Evolutionary conservation across 2,797 vertebrate genomes (phyloP), one percentile per base, ranked within the genome.

Genomic region (Anolis apletophallus): DNA sequence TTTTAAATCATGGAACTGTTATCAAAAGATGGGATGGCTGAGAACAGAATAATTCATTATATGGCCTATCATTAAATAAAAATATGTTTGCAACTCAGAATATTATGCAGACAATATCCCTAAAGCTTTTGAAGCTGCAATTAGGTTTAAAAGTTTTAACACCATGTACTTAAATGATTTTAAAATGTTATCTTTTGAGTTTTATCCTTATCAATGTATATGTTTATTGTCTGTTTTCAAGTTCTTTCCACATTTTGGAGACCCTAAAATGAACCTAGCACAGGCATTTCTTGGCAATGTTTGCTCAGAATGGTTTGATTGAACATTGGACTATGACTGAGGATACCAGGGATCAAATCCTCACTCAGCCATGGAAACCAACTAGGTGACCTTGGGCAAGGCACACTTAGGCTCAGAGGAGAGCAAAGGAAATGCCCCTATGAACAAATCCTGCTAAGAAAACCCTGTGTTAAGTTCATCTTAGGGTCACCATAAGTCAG

Each of bases 1-100:
- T 77, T 81, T n/a, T 74, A 71, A 79, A 87, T 79, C 82, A 10
- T 76, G 59, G 50, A 29, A 59, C 46, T 61, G 19, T 80, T 85
- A 83, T 81, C 29, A 75, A 85, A 91, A 54, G 26, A 55, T 34
- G 68, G 84, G 76, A 81, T 50, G 23, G 78, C 0, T 64, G 5
- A n/a, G 2, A 68, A 57, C 23, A 9, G 80, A 78, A 71, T 29
- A 40, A 85, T 40, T 52, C 83, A n/a, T 83, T 88, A 54, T 72
- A 14, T 17, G 68, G 36, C 32, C 16, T 19, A 14, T 21, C n/a
- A 36, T 23, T 81, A 78, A 19, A 21, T 74, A 84, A 90, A 64
- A 79, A 67, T 59, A 17, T 16, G n/a, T 59, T 87, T 76, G 52
- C 61, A 76, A 14, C 34, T 83, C 84, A 77, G 72, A 64, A 64